Evolutionary conservation across 1,140 invertebrate genomes (phyloP).

Genomic region (Ceratoteleas bidentatus): DNA sequence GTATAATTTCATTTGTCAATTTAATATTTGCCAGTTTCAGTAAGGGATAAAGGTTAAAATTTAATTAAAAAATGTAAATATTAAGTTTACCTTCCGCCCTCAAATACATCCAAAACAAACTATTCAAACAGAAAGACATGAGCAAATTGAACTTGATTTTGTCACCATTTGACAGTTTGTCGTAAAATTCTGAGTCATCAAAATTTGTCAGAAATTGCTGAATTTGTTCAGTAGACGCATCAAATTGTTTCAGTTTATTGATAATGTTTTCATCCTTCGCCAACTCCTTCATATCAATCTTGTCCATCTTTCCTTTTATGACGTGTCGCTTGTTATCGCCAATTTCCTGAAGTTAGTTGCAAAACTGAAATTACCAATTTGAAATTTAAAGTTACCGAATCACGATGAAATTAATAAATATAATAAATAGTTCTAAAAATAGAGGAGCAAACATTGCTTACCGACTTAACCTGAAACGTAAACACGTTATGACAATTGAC

Average conservation of each 20-base stretch:
- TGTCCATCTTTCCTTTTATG: constrained; percentile 63
- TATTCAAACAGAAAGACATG: constrained; percentile 79
- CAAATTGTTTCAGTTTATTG: constrained; percentile 71
- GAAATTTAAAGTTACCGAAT: no score
- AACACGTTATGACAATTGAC: no score
- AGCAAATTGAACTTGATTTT: constrained; percentile 81
- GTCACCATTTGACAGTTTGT: constrained; percentile 74
- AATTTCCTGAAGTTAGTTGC: neutral
- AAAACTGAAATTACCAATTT: no score
- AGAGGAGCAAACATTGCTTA: no score
- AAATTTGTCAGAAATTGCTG: constrained; percentile 69
- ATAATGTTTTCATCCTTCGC: constrained; percentile 71
- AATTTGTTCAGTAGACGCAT: constrained; percentile 69
- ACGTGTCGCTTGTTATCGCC: neutral
- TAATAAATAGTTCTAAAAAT: no score
- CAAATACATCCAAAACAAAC: constrained; percentile 81
- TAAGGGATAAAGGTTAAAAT: no score
- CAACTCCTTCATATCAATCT: constrained; percentile 73
- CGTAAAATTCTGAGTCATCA: constrained; percentile 72
- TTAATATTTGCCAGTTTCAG: no score
- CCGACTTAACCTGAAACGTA: no score
- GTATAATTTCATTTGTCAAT: no score
- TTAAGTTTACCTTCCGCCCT: constrained; percentile 74
- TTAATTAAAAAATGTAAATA: constrained; percentile 12
- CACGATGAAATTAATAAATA: no score